Percentiles rank a stretch among this genome's conserved stretches.
phyloP scores from a whole-genome alignment of 1,140 invertebrate genomes.

The Habropoda laboriosa region DNA sequence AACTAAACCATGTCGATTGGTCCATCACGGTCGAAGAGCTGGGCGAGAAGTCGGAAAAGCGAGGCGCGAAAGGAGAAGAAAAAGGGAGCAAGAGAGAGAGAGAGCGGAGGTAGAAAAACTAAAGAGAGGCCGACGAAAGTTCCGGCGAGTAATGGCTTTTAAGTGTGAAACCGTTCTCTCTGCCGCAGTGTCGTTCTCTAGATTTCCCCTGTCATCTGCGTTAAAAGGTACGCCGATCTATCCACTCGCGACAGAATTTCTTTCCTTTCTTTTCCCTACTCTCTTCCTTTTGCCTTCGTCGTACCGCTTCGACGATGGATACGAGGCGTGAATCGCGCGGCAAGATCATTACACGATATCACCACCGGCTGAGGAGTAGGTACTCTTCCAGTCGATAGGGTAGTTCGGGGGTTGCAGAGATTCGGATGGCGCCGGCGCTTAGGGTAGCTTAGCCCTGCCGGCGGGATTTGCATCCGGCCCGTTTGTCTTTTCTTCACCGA shows the following conservation, averaged over 20 bases:
- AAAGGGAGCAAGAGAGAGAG: neutral
- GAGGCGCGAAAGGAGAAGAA: slow-evolving; percentile 7
- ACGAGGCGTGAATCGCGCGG: slow-evolving; percentile 18
- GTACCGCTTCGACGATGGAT: neutral
- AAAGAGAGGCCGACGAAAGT: slow-evolving; percentile 40
- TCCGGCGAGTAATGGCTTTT: slow-evolving; percentile 55
- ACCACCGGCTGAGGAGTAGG: neutral
- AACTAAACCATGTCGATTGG: slow-evolving; percentile 25
- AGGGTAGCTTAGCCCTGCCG: slow-evolving; percentile 60
- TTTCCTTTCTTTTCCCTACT: neutral
- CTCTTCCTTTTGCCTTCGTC: neutral
- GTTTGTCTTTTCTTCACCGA: slow-evolving; percentile 63
- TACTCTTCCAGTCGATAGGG: slow-evolving; percentile 43
- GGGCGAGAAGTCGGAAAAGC: neutral
- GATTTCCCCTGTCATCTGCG: slow-evolving; percentile 47
- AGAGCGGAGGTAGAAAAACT: neutral
- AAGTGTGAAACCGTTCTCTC: slow-evolving; percentile 54
- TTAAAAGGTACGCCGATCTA: slow-evolving; percentile 41
- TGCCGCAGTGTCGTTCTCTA: slow-evolving; percentile 29
- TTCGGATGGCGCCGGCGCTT: slow-evolving; percentile 65
- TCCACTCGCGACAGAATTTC: slow-evolving; percentile 8
- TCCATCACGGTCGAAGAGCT: neutral
- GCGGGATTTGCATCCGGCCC: slow-evolving; percentile 62
- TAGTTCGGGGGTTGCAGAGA: slow-evolving; percentile 27
- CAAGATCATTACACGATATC: slow-evolving; percentile 52